Evolutionary conservation across 2,888 invertebrate species (phyloP).

Genomic region (Belgica antarctica): DNA sequence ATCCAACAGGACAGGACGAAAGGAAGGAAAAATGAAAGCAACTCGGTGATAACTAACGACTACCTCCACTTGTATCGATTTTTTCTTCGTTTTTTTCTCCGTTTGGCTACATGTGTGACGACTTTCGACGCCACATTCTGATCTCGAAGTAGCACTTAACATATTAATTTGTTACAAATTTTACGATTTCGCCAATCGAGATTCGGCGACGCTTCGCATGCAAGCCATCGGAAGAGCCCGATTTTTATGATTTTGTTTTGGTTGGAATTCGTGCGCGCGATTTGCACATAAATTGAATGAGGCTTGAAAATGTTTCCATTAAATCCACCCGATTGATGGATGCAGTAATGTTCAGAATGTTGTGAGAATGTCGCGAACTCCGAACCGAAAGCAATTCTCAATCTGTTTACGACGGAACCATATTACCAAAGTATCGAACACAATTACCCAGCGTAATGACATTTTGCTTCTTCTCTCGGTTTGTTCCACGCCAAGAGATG

Average conservation of each 20-base stretch:
- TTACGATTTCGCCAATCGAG: constrained; percentile 26
- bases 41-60: constrained; percentile 21
- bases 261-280: constrained; percentile 16
- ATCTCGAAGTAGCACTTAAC: constrained; percentile 35
- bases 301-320: constrained; percentile 17
- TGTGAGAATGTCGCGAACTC: not conserved
- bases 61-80: constrained; percentile 36
- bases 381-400: constrained; percentile 13
- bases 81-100: not conserved
- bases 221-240: not conserved
- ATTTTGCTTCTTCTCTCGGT: not conserved
- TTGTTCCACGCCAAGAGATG: not conserved
- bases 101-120: not conserved
- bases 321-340: too few species aligned
- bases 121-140: constrained; percentile 8
- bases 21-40: constrained; percentile 29
- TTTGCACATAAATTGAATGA: constrained; percentile 44
- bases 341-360: not conserved
- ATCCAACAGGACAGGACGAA: not conserved
- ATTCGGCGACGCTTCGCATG: too few species aligned
- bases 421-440: not conserved
- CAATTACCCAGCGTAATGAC: constrained; percentile 22
- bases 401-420: constrained; percentile 26
- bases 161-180: constrained; percentile 41
- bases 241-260: constrained; percentile 41